Evolutionary conservation across 2,888 invertebrate species (phyloP).

Genomic region (Ophioninae sp.): DNA sequence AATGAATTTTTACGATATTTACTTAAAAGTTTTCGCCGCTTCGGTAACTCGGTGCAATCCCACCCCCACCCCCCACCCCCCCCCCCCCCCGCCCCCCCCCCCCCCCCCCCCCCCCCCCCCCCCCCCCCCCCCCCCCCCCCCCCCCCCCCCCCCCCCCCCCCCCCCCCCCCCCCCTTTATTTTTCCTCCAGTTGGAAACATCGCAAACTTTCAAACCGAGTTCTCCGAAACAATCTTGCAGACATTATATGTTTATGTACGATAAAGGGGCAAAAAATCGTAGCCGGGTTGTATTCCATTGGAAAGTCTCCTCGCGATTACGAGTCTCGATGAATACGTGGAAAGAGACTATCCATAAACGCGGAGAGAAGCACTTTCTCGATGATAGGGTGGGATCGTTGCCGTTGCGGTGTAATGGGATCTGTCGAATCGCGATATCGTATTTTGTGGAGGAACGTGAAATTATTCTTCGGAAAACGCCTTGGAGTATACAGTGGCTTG

Average conservation of each 20-base stretch:
- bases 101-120: conserved; percentile 27
- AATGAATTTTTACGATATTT: conserved; percentile 67
- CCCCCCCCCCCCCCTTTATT: conserved; percentile 48
- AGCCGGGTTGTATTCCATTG: conserved; percentile 10
- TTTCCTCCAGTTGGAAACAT: conserved; percentile 44
- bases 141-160: conserved; percentile 26
- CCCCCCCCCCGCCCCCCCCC: conserved; percentile 34
- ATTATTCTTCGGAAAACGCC: too few species aligned
- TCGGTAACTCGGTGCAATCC: conserved; percentile 60
- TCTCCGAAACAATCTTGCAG: conserved; percentile 40
- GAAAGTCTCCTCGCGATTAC: conserved; percentile 5
- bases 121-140: conserved; percentile 42
- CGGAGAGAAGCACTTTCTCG: too few species aligned
- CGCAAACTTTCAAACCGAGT: conserved; percentile 55
- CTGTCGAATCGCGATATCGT: too few species aligned
- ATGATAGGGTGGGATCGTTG: too few species aligned
- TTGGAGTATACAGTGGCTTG: too few species aligned
- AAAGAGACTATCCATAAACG: not conserved
- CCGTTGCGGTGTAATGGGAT: too few species aligned
- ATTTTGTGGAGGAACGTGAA: too few species aligned
- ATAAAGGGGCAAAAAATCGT: conserved; percentile 35
- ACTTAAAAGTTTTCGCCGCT: conserved; percentile 68
- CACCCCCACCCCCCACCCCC: conserved; percentile 26
- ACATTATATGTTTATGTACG: conserved; percentile 43
- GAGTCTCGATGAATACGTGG: not conserved